Base-by-base conservation (phyloP, 2,797 vertebrate genomes). In the Orientallactaga sibirica region DNA sequence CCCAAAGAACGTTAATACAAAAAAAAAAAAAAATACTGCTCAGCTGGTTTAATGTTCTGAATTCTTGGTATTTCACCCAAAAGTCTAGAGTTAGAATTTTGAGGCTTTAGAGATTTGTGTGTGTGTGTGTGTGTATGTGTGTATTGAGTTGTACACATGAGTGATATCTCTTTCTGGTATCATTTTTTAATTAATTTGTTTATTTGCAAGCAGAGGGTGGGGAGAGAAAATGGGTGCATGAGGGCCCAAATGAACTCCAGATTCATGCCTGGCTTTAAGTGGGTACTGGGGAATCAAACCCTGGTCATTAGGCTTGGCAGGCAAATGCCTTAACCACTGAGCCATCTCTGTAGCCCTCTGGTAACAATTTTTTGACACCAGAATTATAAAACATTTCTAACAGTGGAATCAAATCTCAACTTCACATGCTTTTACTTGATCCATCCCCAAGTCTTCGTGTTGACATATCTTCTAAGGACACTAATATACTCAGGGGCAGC, bases 361-460 rank as follows among this genome's bases (percentile, higher is more conserved):
- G 24, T 27, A 8, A 86, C 77, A 96, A 96, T 74, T 70, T 96
- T 97, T 94, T 92, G 87, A 92, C 94, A 96, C 76, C 90, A 97
- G 82, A 96, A 96, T 96, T 91, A 55, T 87, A 95, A 71, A 37
- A 9, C 18, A 20, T 61, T 94, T 80, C 12, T 24, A 58, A 20
- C 5, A 76, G 29, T 92, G 48, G 88, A 91, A 96, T 93, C 33
- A 96, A 97, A 97, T 64, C 10, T 91, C 92, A 95, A 37, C n/a
- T 24, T 97, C 96, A 97, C 95, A 97, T 93, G 94, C 86, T 33
- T 97, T 95, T 97, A 12, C 0, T 88, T 66, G 70, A 55, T 96
- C 94, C 96, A 92, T 98, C 98, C 96, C 73, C 89, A 96, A 37
- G 91, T 96, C 91, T 95, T 94, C 95, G 89, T 73, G 96, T 90